Conservation (phyloP, 2,888 invertebrate species). For the Atherix ibis region DNA sequence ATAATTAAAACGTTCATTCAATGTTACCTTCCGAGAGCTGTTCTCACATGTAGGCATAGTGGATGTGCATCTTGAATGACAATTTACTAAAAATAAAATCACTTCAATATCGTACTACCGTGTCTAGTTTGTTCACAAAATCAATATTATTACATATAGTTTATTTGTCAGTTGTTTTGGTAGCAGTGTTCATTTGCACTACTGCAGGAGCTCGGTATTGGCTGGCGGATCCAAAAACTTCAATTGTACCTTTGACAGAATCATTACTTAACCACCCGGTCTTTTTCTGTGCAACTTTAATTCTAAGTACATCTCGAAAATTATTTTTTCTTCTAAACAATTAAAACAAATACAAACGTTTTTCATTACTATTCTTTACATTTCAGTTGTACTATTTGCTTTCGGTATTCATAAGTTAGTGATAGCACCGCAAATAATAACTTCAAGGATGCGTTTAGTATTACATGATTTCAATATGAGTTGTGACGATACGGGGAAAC, state of each 20-base stretch:
- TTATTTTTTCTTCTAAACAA: background rate
- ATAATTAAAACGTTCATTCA: too few relatives aligned
- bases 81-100: too few relatives aligned
- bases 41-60: too few relatives aligned
- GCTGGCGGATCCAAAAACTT: slow-evolving; percentile 85
- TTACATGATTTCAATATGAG: slow-evolving; percentile 96
- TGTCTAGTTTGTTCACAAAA: slow-evolving; percentile 1
- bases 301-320: slow-evolving; percentile 45
- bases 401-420: slow-evolving; percentile 92
- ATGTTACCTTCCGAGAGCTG: too few relatives aligned
- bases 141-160: background rate
- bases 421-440: slow-evolving; percentile 91
- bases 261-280: slow-evolving; percentile 88
- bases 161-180: slow-evolving; percentile 56
- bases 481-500: slow-evolving; percentile 91
- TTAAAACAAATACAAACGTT: background rate
- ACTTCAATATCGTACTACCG: too few relatives aligned
- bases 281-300: slow-evolving; percentile 75
- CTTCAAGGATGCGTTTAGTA: slow-evolving; percentile 76
- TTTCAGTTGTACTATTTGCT: slow-evolving; percentile 65
- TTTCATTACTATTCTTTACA: background rate
- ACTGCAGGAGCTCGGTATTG: slow-evolving; percentile 93
- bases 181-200: slow-evolving; percentile 75
- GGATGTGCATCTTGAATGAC: too few relatives aligned
- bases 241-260: slow-evolving; percentile 79